phyloP scores from a whole-genome alignment of 2,888 invertebrate genomes.

The Ecliptopera silaceata region DNA sequence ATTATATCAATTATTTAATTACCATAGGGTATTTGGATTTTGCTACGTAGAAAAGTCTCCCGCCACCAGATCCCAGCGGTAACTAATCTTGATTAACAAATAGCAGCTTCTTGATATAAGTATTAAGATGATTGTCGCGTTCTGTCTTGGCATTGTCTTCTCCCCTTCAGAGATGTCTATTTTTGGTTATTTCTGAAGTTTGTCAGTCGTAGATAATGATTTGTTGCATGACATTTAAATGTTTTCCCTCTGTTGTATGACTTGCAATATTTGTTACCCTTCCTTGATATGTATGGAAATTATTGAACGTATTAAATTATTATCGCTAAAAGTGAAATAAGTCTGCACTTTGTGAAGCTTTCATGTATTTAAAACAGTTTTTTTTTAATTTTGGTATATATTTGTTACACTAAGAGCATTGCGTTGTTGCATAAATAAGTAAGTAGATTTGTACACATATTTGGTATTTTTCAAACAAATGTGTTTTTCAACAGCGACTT shows the following conservation, averaged over 20 bases:
- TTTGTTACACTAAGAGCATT: too few species aligned
- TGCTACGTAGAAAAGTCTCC: conserved; percentile 10
- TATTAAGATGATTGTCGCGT: neutral
- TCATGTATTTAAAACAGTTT: too few species aligned
- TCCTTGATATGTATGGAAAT: neutral
- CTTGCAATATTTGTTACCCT: neutral
- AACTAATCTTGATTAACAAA: conserved; percentile 9
- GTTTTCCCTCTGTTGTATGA: neutral
- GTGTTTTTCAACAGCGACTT: too few species aligned
- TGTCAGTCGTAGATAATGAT: neutral
- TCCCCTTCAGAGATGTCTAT: neutral
- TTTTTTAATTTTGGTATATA: too few species aligned
- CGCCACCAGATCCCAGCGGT: conserved; percentile 6
- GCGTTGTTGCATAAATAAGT: neutral
- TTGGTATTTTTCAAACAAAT: too few species aligned
- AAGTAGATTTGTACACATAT: neutral
- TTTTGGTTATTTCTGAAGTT: conserved; percentile 6
- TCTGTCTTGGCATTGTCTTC: conserved; percentile 7
- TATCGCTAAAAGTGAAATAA: neutral
- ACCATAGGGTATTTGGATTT: conserved; percentile 11
- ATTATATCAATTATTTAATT: conserved; percentile 8
- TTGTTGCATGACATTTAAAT: conserved; percentile 1
- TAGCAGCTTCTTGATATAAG: conserved; percentile 5
- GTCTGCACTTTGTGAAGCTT: neutral
- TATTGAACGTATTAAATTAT: neutral